Conservation (phyloP, 2,797 vertebrate species). For the Bovichtus diacanthus region DNA sequence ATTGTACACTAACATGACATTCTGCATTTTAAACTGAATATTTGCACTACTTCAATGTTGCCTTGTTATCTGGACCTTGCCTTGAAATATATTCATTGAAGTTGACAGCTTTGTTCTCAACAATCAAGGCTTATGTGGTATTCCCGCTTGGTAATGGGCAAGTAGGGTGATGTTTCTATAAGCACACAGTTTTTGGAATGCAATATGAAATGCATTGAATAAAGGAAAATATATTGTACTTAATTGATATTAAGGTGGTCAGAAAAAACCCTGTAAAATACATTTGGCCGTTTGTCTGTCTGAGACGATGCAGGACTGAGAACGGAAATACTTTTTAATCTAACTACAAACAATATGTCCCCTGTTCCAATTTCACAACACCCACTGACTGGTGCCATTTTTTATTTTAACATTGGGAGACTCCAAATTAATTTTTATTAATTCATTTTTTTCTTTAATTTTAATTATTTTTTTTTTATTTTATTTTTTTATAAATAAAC, state of each 20-base stretch:
- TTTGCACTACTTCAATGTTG: not conserved
- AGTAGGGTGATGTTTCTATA: not conserved
- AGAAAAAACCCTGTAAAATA: not conserved
- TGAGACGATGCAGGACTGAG: not conserved
- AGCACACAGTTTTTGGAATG: not conserved
- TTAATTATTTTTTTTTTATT: too few species aligned
- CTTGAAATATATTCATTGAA: constrained; percentile 16
- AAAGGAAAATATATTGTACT: not conserved
- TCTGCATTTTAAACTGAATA: not conserved
- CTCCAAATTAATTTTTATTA: constrained; percentile 1
- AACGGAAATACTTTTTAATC: not conserved
- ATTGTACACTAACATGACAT: not conserved
- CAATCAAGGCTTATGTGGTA: not conserved
- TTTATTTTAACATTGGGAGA: constrained; percentile 2
- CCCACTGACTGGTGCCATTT: not conserved
- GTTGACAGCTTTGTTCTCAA: not conserved
- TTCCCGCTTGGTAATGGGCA: not conserved
- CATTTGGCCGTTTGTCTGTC: not conserved
- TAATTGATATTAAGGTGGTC: not conserved
- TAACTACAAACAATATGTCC: not conserved
- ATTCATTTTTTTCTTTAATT: too few species aligned
- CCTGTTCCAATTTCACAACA: not conserved
- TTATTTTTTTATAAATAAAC: too few species aligned
- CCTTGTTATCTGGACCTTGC: constrained; percentile 2
- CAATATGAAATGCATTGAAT: not conserved